Percentiles rank a stretch among this genome's conserved stretches.
These are phyloP conservation scores for Volucella inflata DNA, from an alignment of 2,888 invertebrate genomes.

Conservation along the genomic window DNA sequence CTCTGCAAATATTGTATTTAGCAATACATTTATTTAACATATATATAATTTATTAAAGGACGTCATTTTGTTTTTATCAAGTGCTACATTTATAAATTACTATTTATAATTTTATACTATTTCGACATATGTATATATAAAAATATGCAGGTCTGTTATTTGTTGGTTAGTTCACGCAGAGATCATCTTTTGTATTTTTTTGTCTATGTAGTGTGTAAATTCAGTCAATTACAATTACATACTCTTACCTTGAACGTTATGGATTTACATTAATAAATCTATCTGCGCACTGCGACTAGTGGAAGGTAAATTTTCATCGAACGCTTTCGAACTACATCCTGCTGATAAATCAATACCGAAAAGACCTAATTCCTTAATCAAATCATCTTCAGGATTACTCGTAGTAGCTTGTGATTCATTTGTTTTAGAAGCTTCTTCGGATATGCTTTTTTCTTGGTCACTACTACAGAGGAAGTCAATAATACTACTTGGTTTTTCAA, in stretches of 20 bases:
- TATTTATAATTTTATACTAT: conserved; percentile 19
- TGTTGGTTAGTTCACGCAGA: conserved; percentile 31
- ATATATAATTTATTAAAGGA: conserved; percentile 37
- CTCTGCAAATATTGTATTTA: neutral
- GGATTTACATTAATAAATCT: conserved; percentile 54
- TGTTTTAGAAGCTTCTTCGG: conserved; percentile 15
- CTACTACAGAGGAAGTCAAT: conserved; percentile 76
- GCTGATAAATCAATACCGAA: conserved; percentile 84
- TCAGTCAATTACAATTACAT: conserved; percentile 37
- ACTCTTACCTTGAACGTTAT: neutral
- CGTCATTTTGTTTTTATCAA: conserved; percentile 17
- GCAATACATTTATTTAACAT: conserved; percentile 45
- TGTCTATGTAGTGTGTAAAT: conserved; percentile 17
- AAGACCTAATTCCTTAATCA: conserved; percentile 86
- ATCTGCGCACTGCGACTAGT: conserved; percentile 54
- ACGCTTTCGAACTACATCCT: conserved; percentile 11
- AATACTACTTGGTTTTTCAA: conserved; percentile 80
- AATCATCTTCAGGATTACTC: conserved; percentile 77
- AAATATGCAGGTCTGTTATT: conserved; percentile 43
- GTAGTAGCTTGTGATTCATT: conserved; percentile 6
- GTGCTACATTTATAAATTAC: neutral
- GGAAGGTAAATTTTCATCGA: conserved; percentile 34
- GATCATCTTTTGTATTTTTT: conserved; percentile 26
- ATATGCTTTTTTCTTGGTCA: conserved; percentile 37
- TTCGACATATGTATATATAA: conserved; percentile 28